Base-by-base conservation (phyloP, 1,140 invertebrate genomes). In the Drosophila suzukii region DNA sequence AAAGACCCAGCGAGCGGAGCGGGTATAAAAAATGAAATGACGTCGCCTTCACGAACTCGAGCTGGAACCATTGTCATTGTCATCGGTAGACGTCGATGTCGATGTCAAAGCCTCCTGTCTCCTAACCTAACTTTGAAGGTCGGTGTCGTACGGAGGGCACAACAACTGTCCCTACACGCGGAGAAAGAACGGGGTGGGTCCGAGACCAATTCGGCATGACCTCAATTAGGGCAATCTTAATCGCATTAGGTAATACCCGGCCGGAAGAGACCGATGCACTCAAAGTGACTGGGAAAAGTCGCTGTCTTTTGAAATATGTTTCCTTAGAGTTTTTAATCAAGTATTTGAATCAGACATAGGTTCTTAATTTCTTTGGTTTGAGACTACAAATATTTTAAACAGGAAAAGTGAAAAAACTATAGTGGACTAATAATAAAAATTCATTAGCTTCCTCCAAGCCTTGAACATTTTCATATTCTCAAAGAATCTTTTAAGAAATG, bases 21-120 rank as follows among this genome's bases (percentile, higher is more conserved):
- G 38, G 68, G 68, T 60, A 85, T 81, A 62, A 78, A 85, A 85
- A 85, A 85, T 75, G 72, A 81, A 85, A 85, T 75, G 72, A 75
- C 70, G 59, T 74, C 68, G 68, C 57, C 58, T 61, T 24, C 13
- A 15, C 32, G 41, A 30, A 44, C 43, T 6, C 43, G 43, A 46
- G 43, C 15, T 34, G 32, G 11, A 54, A 57, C 61, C 63, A 78
- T 75, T 71, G 63, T 78, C 63, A 73, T 58, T 56, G 32, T 34
- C 32, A 34, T 34, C 32, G 27, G 27, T 5, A 27, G 27, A 27
- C 27, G 27, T 27, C 27, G 27, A n/a, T 72, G 65, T 78, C 58
- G 27, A 27, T 27, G 39, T 47, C 41, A 54, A 30, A 34, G 32
- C 8, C 32, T 34, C 8, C 32, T 34, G 32, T 34, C 32, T 34